phyloP scores from a whole-genome alignment of 2,888 invertebrate genomes.

The Eristalinus aeneus region DNA sequence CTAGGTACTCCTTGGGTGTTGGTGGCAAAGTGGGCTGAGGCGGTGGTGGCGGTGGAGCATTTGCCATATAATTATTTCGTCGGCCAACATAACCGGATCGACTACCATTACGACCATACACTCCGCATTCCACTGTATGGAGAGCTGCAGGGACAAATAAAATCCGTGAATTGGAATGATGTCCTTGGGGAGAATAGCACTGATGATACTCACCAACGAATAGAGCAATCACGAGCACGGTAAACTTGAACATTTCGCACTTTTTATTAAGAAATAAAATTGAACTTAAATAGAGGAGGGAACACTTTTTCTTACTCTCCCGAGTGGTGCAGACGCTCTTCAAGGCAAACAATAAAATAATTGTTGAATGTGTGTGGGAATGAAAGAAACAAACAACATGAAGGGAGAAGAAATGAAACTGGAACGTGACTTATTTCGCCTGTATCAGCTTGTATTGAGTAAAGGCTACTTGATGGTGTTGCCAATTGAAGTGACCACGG shows the following conservation, averaged over 20 bases:
- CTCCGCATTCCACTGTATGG: slow-evolving; percentile 71
- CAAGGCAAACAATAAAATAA: slow-evolving; percentile 63
- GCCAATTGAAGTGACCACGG: background rate
- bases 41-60: slow-evolving; percentile 58
- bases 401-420: slow-evolving; percentile 28
- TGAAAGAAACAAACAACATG: slow-evolving; percentile 1
- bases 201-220: slow-evolving; percentile 57
- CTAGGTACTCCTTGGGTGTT: slow-evolving; percentile 78
- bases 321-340: slow-evolving; percentile 31
- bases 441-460: background rate
- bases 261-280: slow-evolving; percentile 16
- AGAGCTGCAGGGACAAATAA: slow-evolving; percentile 35
- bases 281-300: background rate
- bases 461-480: background rate
- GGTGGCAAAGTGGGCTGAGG: slow-evolving; percentile 73
- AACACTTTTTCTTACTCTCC: slow-evolving; percentile 10
- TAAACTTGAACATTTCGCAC: slow-evolving; percentile 56
- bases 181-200: background rate
- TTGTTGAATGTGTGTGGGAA: slow-evolving; percentile 44
- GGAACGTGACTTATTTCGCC: slow-evolving; percentile 26
- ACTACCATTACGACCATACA: slow-evolving; percentile 61
- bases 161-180: slow-evolving; percentile 1
- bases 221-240: slow-evolving; percentile 36
- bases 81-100: slow-evolving; percentile 65
- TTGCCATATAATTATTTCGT: slow-evolving; percentile 68